Evolutionary conservation across 2,888 invertebrate genomes (phyloP).

Genomic region (Myathropa florea): DNA sequence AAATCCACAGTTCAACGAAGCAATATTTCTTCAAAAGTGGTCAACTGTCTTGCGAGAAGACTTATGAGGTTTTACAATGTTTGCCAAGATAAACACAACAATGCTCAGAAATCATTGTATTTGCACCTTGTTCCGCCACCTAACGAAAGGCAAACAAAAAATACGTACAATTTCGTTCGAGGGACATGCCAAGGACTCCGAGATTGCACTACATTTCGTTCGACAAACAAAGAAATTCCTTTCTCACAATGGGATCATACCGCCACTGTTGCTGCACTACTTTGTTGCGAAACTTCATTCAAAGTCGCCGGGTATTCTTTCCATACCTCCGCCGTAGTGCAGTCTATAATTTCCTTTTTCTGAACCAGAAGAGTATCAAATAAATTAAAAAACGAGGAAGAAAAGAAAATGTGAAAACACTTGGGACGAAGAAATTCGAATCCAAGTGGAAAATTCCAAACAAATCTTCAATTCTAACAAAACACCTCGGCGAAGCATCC

Average conservation of each 20-base stretch:
- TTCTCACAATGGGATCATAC: neutral
- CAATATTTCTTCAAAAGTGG: too few species aligned
- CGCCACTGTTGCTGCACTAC: neutral
- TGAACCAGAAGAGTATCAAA: neutral
- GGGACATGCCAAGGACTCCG: neutral
- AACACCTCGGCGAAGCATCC: neutral
- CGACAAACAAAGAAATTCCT: neutral
- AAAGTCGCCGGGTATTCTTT: neutral
- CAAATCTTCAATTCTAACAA: conserved; percentile 16
- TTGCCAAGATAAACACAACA: too few species aligned
- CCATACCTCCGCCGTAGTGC: neutral
- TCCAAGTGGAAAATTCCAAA: conserved; percentile 17
- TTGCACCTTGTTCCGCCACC: too few species aligned
- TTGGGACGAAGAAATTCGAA: neutral
- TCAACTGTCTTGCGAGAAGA: too few species aligned
- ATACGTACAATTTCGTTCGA: neutral
- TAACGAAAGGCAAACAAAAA: neutral
- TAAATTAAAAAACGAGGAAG: neutral
- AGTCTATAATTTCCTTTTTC: neutral
- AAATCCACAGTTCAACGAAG: too few species aligned
- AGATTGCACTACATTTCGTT: neutral
- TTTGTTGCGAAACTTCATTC: neutral
- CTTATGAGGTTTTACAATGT: too few species aligned
- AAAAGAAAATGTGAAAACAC: neutral
- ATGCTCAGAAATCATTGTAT: too few species aligned